Evolutionary conservation across 2,888 invertebrate species (phyloP).

Genomic region (Microplitis deprimator): DNA sequence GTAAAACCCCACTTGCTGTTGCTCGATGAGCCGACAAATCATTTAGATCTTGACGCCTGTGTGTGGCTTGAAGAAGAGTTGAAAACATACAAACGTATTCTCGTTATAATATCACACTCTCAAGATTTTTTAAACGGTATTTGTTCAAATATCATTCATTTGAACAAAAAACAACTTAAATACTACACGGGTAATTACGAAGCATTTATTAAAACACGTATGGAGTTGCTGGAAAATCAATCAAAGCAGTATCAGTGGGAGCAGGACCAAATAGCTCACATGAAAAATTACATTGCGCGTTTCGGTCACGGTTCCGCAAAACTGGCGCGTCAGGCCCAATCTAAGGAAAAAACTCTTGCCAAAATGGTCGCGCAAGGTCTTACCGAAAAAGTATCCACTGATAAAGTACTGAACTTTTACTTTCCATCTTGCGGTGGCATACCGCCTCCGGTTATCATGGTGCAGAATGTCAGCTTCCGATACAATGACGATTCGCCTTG

Average conservation of each 20-base stretch:
- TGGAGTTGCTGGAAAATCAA: constrained; percentile 97
- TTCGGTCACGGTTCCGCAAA: constrained; percentile 99
- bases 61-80: constrained; percentile 99
- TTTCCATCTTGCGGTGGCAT: constrained; percentile 95
- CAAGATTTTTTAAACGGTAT: constrained; percentile 99
- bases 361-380: constrained; percentile 99
- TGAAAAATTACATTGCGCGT: constrained; percentile 99
- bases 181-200: constrained; percentile 98
- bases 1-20: constrained; percentile 97
- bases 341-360: constrained; percentile 98
- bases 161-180: constrained; percentile 92
- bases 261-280: constrained; percentile 98
- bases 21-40: constrained; percentile 99
- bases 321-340: constrained; percentile 98
- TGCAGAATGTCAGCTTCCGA: constrained; percentile 95
- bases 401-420: constrained; percentile 94
- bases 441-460: constrained; percentile 99
- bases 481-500: constrained; percentile 89
- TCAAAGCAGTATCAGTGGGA: constrained; percentile 99
- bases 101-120: constrained; percentile 98
- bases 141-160: constrained; percentile 95
- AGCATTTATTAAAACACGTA: constrained; percentile 91
- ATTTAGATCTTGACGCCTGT: constrained; percentile 98
- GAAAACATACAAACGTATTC: constrained; percentile 94
- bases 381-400: constrained; percentile 93